A percentile compares a stretch with the other conserved stretches of the same genome.
Conservation (phyloP, 1,140 invertebrate species). For the Aphelenchoides avenae region DNA sequence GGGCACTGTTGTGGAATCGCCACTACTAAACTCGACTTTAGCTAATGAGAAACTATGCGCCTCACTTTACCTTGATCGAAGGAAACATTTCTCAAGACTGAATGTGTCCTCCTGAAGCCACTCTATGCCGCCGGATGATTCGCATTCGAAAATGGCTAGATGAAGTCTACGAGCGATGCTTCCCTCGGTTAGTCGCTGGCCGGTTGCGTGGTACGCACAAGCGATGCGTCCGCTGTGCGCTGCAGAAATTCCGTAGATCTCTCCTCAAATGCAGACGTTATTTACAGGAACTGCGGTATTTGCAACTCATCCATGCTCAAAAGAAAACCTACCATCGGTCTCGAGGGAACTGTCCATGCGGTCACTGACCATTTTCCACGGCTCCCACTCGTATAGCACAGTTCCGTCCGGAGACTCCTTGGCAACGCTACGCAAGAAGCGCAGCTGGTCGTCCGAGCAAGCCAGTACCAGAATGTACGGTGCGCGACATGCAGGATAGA, state of each 20-base stretch:
- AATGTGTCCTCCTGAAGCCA: slow-evolving; percentile 93
- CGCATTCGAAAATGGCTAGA: slow-evolving; percentile 97
- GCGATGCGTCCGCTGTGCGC: slow-evolving; percentile 94
- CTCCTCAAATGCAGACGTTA: slow-evolving; percentile 25
- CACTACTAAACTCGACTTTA: no score
- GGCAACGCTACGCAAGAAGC: slow-evolving; percentile 60
- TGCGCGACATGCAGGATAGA: slow-evolving; percentile 93
- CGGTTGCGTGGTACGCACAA: slow-evolving; percentile 74
- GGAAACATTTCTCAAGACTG: slow-evolving; percentile 48
- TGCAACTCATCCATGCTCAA: no score
- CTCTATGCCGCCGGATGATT: slow-evolving; percentile 90
- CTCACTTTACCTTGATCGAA: slow-evolving; percentile 24
- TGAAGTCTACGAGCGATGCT: slow-evolving; percentile 70
- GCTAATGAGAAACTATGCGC: no score
- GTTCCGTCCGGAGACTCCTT: not conserved
- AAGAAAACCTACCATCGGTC: slow-evolving; percentile 46
- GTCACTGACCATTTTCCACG: slow-evolving; percentile 58
- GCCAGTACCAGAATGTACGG: slow-evolving; percentile 91
- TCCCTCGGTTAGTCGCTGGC: slow-evolving; percentile 67
- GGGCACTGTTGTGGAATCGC: no score
- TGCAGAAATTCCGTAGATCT: slow-evolving; percentile 63
- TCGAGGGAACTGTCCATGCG: slow-evolving; percentile 47
- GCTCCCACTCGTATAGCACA: slow-evolving; percentile 45
- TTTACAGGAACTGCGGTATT: slow-evolving; percentile 28
- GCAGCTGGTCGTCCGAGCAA: slow-evolving; percentile 77